phyloP scores from a whole-genome alignment of 2,888 invertebrate species.

The Globia sparganii region DNA sequence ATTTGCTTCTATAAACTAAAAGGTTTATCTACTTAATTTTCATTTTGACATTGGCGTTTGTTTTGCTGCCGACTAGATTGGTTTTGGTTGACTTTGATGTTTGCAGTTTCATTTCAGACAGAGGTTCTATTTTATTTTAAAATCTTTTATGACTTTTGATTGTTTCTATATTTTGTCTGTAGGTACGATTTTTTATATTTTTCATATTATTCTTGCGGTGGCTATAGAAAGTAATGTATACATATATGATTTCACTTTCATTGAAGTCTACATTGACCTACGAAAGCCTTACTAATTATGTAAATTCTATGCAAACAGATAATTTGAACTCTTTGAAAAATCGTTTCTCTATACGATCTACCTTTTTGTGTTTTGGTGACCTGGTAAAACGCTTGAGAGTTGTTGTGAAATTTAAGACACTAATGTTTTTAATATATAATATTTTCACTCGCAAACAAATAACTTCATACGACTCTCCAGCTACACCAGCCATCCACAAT shows the following conservation, averaged over 20 bases:
- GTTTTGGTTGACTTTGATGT: conserved; percentile 21
- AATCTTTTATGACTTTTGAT: not conserved
- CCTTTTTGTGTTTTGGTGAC: conserved; percentile 29
- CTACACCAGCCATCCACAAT: conserved; percentile 62
- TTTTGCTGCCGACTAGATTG: conserved; percentile 19
- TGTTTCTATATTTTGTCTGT: not conserved
- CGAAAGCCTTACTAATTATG: conserved; percentile 32
- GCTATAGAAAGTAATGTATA: too few species aligned
- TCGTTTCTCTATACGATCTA: conserved; percentile 25
- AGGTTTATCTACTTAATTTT: conserved; percentile 13
- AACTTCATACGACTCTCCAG: conserved; percentile 29
- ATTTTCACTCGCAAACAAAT: conserved; percentile 20
- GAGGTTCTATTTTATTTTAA: not conserved
- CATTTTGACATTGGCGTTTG: conserved; percentile 53
- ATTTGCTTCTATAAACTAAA: not conserved
- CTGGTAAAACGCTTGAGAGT: conserved; percentile 24
- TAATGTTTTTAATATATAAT: not conserved
- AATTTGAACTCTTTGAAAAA: conserved; percentile 10
- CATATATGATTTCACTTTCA: conserved; percentile 29
- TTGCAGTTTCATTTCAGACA: not conserved
- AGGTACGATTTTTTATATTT: not conserved
- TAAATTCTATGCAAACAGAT: conserved; percentile 40
- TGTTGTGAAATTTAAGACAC: conserved; percentile 25
- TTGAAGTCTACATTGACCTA: conserved; percentile 7
- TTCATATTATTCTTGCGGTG: not conserved